Conservation (phyloP, 2,888 invertebrate genomes). For the Trichopoda pennipes region DNA sequence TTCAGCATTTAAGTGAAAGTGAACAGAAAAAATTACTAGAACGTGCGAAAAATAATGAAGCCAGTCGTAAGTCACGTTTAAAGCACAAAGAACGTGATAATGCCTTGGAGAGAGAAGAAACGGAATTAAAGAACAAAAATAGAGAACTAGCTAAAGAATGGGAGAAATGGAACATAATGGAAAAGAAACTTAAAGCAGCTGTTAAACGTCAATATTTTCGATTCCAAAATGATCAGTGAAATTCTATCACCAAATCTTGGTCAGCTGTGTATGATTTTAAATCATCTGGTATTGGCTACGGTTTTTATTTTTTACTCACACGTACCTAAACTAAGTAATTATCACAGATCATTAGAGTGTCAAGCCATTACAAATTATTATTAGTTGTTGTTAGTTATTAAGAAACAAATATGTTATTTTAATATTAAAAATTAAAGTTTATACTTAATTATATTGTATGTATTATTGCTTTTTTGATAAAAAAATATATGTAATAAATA, state of each 20-base stretch:
- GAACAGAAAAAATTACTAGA: constrained; percentile 75
- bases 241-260: background rate
- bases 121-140: constrained; percentile 43
- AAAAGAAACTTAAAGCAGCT: constrained; percentile 64
- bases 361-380: constrained; percentile 48
- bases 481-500: background rate
- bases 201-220: constrained; percentile 58
- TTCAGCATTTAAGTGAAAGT: constrained; percentile 72
- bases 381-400: constrained; percentile 58
- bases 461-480: background rate
- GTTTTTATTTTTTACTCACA: constrained; percentile 32
- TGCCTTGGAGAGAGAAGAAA: constrained; percentile 69
- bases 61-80: constrained; percentile 77
- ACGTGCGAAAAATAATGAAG: constrained; percentile 79
- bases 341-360: constrained; percentile 33
- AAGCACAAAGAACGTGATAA: constrained; percentile 78
- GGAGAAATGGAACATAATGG: constrained; percentile 23
- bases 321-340: constrained; percentile 53
- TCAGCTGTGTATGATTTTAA: constrained; percentile 7
- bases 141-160: constrained; percentile 39
- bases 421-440: constrained; percentile 16
- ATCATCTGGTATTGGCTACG: background rate
- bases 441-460: constrained; percentile 6
- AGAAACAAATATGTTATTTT: constrained; percentile 20
- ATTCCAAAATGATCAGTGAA: constrained; percentile 26